Conservation (phyloP, 2,888 invertebrate genomes). For the Cephus nigrinus region DNA sequence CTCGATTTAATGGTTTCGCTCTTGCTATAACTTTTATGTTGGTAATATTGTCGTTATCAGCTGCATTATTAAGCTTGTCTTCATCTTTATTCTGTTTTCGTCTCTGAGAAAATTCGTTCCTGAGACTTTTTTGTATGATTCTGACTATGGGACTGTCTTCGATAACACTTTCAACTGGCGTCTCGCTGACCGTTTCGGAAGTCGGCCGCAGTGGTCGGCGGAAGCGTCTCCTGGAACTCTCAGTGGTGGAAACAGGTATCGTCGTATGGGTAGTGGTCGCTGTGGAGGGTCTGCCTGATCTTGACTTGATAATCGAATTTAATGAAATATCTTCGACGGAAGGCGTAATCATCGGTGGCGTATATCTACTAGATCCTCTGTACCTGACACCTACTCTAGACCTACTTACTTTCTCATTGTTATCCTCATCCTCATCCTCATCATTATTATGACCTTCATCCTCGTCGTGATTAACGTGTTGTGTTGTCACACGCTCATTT, state of each 20-base stretch:
- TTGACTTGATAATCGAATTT: not conserved
- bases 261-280: slow-evolving; percentile 14
- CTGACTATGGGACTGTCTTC: slow-evolving; percentile 46
- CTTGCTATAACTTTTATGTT: slow-evolving; percentile 44
- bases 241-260: not conserved
- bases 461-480: not conserved
- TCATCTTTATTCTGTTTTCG: slow-evolving; percentile 22
- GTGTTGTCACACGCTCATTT: not conserved
- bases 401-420: slow-evolving; percentile 20
- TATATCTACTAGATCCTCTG: slow-evolving; percentile 42
- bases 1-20: slow-evolving; percentile 17
- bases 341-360: slow-evolving; percentile 26
- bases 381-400: slow-evolving; percentile 19
- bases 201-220: not conserved
- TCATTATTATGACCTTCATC: slow-evolving; percentile 1
- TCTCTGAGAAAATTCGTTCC: slow-evolving; percentile 4
- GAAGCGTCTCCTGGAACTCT: slow-evolving; percentile 25
- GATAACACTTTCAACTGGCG: slow-evolving; percentile 5
- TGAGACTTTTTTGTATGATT: slow-evolving; percentile 29
- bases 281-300: not conserved
- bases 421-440: slow-evolving; percentile 14
- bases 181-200: slow-evolving; percentile 5
- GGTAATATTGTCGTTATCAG: slow-evolving; percentile 31
- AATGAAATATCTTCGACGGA: slow-evolving; percentile 9
- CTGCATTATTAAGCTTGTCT: slow-evolving; percentile 11